phyloP scores from a whole-genome alignment of 30 jellyfish, hydroid and myxozoan genomes.

The Hydractinia echinata region DNA sequence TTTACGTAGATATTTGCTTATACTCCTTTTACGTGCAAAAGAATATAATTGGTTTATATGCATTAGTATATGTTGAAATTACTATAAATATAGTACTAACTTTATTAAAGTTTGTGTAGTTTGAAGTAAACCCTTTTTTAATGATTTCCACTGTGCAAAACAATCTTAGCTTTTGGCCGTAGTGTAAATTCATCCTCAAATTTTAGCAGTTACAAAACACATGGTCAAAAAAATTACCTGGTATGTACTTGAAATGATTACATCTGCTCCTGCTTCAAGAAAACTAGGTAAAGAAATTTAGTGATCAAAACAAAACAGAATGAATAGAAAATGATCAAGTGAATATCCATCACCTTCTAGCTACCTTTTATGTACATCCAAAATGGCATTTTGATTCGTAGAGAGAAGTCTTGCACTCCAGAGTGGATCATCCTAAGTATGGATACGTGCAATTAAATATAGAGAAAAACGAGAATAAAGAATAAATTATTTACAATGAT shows the following conservation, averaged over 20 bases:
- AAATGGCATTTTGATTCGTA: neutral
- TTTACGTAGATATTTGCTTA: too few relatives aligned
- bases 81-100: too few relatives aligned
- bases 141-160: too few relatives aligned
- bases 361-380: constrained; percentile 5
- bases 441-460: neutral
- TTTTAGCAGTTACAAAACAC: neutral
- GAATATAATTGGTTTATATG: too few relatives aligned
- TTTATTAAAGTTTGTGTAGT: too few relatives aligned
- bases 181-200: neutral
- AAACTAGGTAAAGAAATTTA: neutral
- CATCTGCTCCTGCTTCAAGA: constrained; percentile 17
- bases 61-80: too few relatives aligned
- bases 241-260: neutral
- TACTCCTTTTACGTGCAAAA: too few relatives aligned
- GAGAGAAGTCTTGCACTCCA: constrained; percentile 16
- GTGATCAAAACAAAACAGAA: neutral
- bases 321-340: neutral
- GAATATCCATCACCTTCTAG: neutral
- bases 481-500: neutral
- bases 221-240: neutral
- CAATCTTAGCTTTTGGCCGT: neutral
- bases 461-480: neutral
- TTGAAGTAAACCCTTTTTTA: too few relatives aligned
- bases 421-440: constrained; percentile 3